A percentile compares a stretch with the other conserved stretches of the same genome.
These are phyloP conservation scores for Mesocentrotus franciscanus DNA, from an alignment of 53 echinoderm and acorn worm genomes.

Conservation along the genomic window DNA sequence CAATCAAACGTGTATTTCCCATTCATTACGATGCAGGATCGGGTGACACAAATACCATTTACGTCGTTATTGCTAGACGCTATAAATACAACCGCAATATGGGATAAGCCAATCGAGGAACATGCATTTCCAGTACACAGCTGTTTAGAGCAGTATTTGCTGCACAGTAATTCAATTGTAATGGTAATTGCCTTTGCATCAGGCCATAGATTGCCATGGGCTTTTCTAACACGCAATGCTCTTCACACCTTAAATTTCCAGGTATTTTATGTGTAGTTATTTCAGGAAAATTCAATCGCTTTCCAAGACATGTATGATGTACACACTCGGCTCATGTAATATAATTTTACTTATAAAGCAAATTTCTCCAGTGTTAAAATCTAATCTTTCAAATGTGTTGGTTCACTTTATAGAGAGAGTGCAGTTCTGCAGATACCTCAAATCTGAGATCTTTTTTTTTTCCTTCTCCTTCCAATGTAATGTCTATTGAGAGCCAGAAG, in stretches of 20 bases:
- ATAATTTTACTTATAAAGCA: background rate
- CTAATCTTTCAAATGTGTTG: background rate
- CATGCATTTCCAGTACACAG: slow-evolving; percentile 38
- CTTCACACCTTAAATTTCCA: background rate
- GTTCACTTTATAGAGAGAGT: background rate
- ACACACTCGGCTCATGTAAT: background rate
- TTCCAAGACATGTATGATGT: background rate
- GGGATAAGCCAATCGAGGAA: slow-evolving; percentile 3
- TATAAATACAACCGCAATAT: slow-evolving; percentile 29
- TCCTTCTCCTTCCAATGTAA: background rate
- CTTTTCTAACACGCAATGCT: background rate
- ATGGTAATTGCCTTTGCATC: slow-evolving; percentile 44
- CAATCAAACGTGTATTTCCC: slow-evolving; percentile 34
- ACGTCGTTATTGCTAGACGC: slow-evolving; percentile 36
- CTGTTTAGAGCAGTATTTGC: slow-evolving; percentile 17
- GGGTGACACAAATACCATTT: slow-evolving; percentile 20
- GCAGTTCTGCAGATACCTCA: background rate
- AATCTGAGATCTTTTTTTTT: background rate
- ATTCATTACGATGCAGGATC: slow-evolving; percentile 4
- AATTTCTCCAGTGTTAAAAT: background rate
- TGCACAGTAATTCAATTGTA: slow-evolving; percentile 43
- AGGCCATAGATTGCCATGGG: background rate
- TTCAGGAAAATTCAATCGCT: background rate
- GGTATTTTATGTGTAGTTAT: background rate
- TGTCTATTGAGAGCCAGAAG: too few relatives aligned